Evolutionary conservation across 2,888 invertebrate genomes (phyloP).

Genomic region (Chouioia cunea): DNA sequence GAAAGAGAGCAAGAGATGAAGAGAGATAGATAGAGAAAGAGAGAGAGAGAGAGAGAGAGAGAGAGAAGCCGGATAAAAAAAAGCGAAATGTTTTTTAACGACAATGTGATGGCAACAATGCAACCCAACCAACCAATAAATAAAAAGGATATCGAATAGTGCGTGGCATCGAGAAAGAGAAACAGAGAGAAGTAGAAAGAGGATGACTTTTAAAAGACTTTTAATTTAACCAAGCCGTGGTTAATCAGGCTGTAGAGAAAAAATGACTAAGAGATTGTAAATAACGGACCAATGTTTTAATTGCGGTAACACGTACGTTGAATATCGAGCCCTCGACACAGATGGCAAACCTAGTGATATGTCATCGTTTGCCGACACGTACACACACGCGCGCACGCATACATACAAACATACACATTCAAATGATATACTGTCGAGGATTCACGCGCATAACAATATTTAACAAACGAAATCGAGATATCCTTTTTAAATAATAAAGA

Average conservation of each 20-base stretch:
- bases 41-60: conserved; percentile 17
- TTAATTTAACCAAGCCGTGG: not conserved
- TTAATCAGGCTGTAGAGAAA: conserved; percentile 16
- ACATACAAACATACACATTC: too few species aligned
- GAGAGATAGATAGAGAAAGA: not conserved
- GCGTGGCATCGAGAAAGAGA: conserved; percentile 37
- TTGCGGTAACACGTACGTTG: conserved; percentile 33
- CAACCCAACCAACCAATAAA: conserved; percentile 1
- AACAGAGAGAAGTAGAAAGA: conserved; percentile 27
- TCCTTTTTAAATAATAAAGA: conserved; percentile 45
- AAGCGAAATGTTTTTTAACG: conserved; percentile 42
- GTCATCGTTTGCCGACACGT: conserved; percentile 40
- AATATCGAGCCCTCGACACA: conserved; percentile 41
- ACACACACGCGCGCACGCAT: too few species aligned
- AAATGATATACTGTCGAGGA: conserved; percentile 1
- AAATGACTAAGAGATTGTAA: conserved; percentile 47
- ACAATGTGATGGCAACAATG: conserved; percentile 33
- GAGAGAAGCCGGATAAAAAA: conserved; percentile 39
- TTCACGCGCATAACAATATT: conserved; percentile 41
- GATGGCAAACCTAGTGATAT: conserved; percentile 45
- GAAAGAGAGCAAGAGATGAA: not conserved
- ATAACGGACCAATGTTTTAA: conserved; percentile 48
- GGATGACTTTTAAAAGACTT: not conserved
- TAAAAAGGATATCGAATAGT: conserved; percentile 42
- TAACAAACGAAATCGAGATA: conserved; percentile 34